Base-by-base conservation (phyloP, 2,113 vertebrate genomes). In the Bombycilla garrulus region DNA sequence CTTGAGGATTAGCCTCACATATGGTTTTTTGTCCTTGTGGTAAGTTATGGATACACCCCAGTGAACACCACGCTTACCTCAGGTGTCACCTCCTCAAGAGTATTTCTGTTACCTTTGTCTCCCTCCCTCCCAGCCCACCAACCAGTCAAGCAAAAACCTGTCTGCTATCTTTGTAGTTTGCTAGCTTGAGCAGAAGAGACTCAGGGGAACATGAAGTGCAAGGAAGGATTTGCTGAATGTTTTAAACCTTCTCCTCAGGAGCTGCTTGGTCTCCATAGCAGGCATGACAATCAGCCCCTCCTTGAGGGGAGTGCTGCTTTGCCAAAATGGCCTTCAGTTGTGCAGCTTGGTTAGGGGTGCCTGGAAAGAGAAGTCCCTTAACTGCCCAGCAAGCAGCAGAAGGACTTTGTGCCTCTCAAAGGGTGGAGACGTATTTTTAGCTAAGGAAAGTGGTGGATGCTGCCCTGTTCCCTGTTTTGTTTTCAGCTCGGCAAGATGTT, bases 21-120 rank as follows among this genome's bases (percentile, higher is more conserved):
- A 7, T 0, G 5, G 5, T 3, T 56, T 91, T 71, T 78, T 15
- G 14, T 51, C 21, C 45, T 70, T 53, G 16, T 2, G 2, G 4
- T 70, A 40, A 70, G 7, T 70, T 91, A 7, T 2, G 12, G 9
- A 3, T 62, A 28, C 40, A 9, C 3, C 12, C 5, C 4, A 14
- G 21, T 35, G 38, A 80, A 26, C 20, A 22, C 11, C 0, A 4
- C 47, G 29, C 16, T 71, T 81, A 50, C 3, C 5, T 10, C 29
- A 67, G 11, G 15, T 58, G 19, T n/a, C 38, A 16, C 8, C 38
- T 95, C 12, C 10, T n/a, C 25, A 23, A 21, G 36, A 69, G 35
- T 25, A 29, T 19, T 81, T 28, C 29, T 66, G 3, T n/a, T 26
- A 17, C 21, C 9, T 62, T 70, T 57, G 15, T 13, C 40, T 78